Conservation (phyloP, 2,797 vertebrate genomes). For the Thalassophryne amazonica region DNA sequence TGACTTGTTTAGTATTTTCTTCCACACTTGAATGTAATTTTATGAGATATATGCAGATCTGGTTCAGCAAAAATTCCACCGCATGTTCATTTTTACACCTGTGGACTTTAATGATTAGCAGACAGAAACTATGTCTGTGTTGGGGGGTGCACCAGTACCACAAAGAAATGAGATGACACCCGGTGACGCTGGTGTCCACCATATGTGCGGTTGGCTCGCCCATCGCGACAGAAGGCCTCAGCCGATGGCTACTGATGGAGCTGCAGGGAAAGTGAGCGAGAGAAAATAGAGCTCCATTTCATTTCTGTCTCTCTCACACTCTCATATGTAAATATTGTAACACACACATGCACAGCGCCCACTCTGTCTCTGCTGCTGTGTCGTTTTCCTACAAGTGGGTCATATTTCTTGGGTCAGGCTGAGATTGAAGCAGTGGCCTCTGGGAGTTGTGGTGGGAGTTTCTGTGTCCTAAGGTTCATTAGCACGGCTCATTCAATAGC, state of each 20-base stretch:
- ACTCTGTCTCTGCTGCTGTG: background rate
- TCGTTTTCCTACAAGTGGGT: conserved; percentile 64
- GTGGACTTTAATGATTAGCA: background rate
- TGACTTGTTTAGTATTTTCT: no score
- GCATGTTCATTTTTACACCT: background rate
- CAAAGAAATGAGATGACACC: conserved; percentile 16
- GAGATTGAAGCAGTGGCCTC: conserved; percentile 48
- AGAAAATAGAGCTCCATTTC: conserved; percentile 39
- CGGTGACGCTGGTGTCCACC: conserved; percentile 39
- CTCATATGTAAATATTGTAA: background rate
- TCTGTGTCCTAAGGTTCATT: conserved; percentile 31
- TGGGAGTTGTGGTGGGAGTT: conserved; percentile 46
- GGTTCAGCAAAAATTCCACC: no score
- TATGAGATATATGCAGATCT: no score
- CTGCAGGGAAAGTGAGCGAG: conserved; percentile 30
- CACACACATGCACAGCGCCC: background rate
- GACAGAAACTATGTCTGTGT: background rate
- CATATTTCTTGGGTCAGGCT: conserved; percentile 61
- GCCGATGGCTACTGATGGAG: conserved; percentile 42
- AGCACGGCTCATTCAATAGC: no score
- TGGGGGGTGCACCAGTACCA: background rate
- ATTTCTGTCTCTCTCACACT: conserved; percentile 11
- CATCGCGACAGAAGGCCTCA: conserved; percentile 62
- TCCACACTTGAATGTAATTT: no score
- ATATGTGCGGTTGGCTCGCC: conserved; percentile 73